Evolutionary conservation across 2,888 invertebrate species (phyloP), one percentile per base, ranked within the genome.

Genomic region (Oscheius sp.): DNA sequence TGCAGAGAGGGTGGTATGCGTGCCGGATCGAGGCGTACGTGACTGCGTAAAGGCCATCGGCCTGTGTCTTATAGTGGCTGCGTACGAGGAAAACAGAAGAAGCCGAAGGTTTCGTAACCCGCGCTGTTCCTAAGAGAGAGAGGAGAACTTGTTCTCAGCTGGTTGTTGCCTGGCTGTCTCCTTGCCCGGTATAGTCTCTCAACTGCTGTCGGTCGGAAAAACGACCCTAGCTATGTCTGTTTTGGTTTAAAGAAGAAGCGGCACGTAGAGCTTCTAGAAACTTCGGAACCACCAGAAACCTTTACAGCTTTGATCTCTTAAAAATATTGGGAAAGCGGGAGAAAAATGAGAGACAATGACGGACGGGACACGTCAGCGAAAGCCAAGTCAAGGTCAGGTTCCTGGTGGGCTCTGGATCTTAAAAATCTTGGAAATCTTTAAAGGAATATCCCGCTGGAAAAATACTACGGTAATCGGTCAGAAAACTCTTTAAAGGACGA

Each of bases 1-100:
- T 35, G 35, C 9, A 35, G 49, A 13, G 49, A 7, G 49, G 3
- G 16, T 5, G 6, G 49, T 5, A 2, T n/a, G n/a, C 49, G 49
- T 16, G 49, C 49, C 49, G 18, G 18, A 18, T 18, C 2, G 49
- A 49, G 56, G 27, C 27, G 21, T 61, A 61, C 61, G 61, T 55
- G 55, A 21, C 25, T 35, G 61, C 61, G 61, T 25, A 45, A 41
- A 45, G 61, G 45, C 3, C 45, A 21, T 43, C 61, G 18, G n/a
- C n/a, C 35, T 35, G 35, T 25, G 25, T 66, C 66, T 66, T 66
- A 66, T 66, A 66, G 49, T 23, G 35, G 49, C 27, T 66, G 66
- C 52, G 52, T 66, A 66, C 66, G 66, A 66, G 66, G 66, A 66
- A 66, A 66, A 66, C 66, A 66, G 66, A 25, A 66, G 66, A 66